Evolutionary conservation across 2,113 vertebrate species (phyloP).

Genomic region (Atlantisia rogersi): DNA sequence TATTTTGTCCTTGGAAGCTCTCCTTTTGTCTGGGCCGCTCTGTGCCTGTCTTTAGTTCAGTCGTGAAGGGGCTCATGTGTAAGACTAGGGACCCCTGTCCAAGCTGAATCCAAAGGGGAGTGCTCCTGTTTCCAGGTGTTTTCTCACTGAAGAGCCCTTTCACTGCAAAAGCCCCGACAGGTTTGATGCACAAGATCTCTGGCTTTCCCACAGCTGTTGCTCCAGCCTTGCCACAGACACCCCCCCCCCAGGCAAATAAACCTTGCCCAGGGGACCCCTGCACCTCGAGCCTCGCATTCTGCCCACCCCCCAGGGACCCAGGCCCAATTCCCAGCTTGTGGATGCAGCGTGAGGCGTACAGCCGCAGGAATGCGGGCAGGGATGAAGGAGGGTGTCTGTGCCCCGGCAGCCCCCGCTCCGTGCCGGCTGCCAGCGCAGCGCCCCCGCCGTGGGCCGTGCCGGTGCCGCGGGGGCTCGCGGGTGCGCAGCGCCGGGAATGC

Average conservation of each 20-base stretch:
- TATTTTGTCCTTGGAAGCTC: not conserved
- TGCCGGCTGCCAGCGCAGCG: too few relatives aligned
- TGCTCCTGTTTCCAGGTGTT: not conserved
- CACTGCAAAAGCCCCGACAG: not conserved
- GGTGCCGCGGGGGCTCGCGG: not conserved
- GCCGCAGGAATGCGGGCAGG: not conserved
- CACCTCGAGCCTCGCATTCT: fast-evolving
- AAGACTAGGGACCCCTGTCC: not conserved
- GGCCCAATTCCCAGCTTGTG: not conserved
- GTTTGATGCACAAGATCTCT: not conserved
- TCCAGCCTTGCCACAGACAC: fast-evolving
- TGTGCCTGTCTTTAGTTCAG: not conserved
- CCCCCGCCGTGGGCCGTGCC: not conserved
- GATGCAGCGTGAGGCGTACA: too few relatives aligned
- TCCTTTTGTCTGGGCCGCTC: not conserved
- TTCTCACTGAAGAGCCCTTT: not conserved
- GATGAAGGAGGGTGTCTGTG: not conserved
- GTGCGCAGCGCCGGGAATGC: not conserved
- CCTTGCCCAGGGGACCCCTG: not conserved
- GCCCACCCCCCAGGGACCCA: too few relatives aligned
- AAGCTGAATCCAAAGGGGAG: not conserved
- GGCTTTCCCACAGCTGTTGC: not conserved
- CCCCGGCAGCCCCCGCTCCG: not conserved
- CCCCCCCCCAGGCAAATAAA: fast-evolving
- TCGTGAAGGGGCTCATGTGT: not conserved